Evolutionary conservation across 2,888 invertebrate species (phyloP).

Genomic region (Sthenelais limicola): DNA sequence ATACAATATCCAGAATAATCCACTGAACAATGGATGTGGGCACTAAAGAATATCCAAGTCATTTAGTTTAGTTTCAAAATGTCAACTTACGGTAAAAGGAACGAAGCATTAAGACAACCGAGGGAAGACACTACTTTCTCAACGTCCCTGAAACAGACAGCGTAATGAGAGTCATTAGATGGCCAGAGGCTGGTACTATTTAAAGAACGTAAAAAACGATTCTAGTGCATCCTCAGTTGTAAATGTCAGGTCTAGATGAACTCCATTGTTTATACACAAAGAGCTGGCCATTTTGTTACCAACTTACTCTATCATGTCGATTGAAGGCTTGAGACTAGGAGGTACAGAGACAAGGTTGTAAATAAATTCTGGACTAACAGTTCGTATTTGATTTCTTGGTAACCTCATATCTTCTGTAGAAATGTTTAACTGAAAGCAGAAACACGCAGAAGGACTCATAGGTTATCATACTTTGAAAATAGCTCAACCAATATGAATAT

Average conservation of each 20-base stretch:
- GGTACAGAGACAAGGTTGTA: conserved; percentile 74
- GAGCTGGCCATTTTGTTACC: no score
- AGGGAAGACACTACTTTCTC: conserved; percentile 89
- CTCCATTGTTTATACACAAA: no score
- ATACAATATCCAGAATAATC: no score
- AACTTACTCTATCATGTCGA: conserved; percentile 75
- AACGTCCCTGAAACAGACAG: conserved; percentile 80
- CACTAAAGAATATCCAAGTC: neutral
- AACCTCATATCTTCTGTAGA: conserved; percentile 79
- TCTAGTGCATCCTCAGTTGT: no score
- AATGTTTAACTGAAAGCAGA: conserved; percentile 50
- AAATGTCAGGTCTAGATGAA: no score
- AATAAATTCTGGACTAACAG: conserved; percentile 57
- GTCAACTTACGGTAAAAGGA: conserved; percentile 73
- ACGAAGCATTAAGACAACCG: conserved; percentile 91
- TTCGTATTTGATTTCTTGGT: conserved; percentile 79
- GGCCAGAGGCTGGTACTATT: no score
- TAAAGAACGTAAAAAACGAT: no score
- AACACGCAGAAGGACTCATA: no score
- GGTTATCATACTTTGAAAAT: no score
- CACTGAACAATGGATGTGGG: neutral
- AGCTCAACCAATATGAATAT: no score
- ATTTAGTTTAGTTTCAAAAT: neutral
- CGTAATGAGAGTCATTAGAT: no score
- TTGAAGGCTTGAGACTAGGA: conserved; percentile 79